A percentile compares a stretch with the other conserved stretches of the same genome.
These are phyloP conservation scores for Siderastrea siderea DNA, from an alignment of 92 coral and sea anemone species.

Conservation along the genomic window DNA sequence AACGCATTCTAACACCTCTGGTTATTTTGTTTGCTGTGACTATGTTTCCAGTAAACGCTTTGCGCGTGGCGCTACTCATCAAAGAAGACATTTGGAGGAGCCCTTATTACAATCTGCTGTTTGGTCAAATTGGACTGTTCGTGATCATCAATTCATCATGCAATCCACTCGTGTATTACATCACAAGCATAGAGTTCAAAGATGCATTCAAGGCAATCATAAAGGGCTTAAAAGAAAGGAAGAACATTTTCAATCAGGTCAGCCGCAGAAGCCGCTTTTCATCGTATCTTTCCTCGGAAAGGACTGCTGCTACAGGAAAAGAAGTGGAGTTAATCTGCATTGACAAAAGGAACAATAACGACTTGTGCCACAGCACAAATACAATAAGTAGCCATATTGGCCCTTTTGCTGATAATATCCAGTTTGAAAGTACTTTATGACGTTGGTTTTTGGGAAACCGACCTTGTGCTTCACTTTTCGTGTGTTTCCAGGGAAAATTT, in stretches of 20 bases:
- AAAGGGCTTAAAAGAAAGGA: background rate
- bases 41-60: slow-evolving; percentile 74
- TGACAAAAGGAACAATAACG: too few species aligned
- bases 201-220: slow-evolving; percentile 48
- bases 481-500: too few species aligned
- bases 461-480: too few species aligned
- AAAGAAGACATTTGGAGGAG: slow-evolving; percentile 5
- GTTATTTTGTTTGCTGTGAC: slow-evolving; percentile 79
- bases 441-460: too few species aligned
- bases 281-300: background rate
- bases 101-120: slow-evolving; percentile 46
- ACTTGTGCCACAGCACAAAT: too few species aligned
- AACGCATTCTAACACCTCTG: slow-evolving; percentile 81
- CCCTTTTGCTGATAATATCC: too few species aligned
- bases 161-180: slow-evolving; percentile 79
- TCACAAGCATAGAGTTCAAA: slow-evolving; percentile 80
- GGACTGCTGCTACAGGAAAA: too few species aligned
- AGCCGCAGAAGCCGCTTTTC: background rate
- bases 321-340: background rate
- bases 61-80: slow-evolving; percentile 55
- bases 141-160: slow-evolving; percentile 77
- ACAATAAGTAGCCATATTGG: too few species aligned
- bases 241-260: background rate
- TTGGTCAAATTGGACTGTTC: slow-evolving; percentile 65
- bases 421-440: too few species aligned